phyloP scores from a whole-genome alignment of 2,113 vertebrate genomes.

The Jaculus jaculus region DNA sequence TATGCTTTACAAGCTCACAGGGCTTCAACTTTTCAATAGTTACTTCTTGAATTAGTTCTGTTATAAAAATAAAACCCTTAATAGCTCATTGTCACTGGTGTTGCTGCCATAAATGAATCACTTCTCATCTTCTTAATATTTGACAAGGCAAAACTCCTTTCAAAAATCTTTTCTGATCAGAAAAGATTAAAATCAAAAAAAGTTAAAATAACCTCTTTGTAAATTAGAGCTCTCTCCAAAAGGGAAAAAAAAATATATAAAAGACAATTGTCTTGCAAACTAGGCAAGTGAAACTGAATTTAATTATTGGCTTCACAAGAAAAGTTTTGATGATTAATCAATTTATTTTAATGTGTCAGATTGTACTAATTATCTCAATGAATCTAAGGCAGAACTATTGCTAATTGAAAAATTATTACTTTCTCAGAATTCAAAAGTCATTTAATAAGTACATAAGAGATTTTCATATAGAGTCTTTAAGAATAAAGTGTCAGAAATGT shows the following conservation, averaged over 20 bases:
- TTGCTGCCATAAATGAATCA: slow-evolving; percentile 65
- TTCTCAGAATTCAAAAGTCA: not conserved
- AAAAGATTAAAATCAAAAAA: too few species aligned
- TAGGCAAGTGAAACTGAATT: slow-evolving; percentile 41
- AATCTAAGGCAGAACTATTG: slow-evolving; percentile 17
- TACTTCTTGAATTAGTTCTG: slow-evolving; percentile 74
- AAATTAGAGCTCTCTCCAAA: not conserved
- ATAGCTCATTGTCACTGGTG: slow-evolving; percentile 61
- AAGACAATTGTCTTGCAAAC: not conserved
- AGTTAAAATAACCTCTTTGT: slow-evolving; percentile 40
- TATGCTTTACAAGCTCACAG: slow-evolving; percentile 54
- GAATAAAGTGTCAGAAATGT: not conserved
- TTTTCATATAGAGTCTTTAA: slow-evolving; percentile 5
- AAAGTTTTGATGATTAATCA: slow-evolving; percentile 48
- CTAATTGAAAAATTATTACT: slow-evolving; percentile 57
- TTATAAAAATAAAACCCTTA: slow-evolving; percentile 70
- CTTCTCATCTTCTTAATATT: slow-evolving; percentile 67
- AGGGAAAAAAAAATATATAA: not conserved
- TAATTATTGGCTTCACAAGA: slow-evolving; percentile 26
- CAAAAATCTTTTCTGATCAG: slow-evolving; percentile 39
- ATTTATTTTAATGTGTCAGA: slow-evolving; percentile 36
- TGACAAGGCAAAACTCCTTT: slow-evolving; percentile 59
- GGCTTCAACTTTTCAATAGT: slow-evolving; percentile 72
- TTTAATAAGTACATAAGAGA: not conserved
- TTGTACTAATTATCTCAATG: slow-evolving; percentile 26